A percentile compares a stretch with the other conserved stretches of the same genome.
phyloP scores from a whole-genome alignment of 2,113 vertebrate species.

The Steatornis caripensis region DNA sequence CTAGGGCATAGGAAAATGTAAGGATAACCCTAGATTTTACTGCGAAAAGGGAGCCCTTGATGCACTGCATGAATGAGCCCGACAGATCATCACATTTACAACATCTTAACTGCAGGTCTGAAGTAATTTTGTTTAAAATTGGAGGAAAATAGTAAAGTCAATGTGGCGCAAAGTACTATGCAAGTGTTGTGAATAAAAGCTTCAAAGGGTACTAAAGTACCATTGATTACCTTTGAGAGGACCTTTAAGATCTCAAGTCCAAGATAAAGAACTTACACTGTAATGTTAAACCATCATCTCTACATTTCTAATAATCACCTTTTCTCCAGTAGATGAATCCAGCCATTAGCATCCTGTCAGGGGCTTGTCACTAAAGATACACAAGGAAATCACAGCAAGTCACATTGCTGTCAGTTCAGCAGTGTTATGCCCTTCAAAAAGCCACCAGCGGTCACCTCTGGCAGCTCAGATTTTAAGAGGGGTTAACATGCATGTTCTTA shows the following conservation, averaged over 20 bases:
- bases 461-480: not conserved
- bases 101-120: conserved; percentile 15
- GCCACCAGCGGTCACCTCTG: not conserved
- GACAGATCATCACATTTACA: conserved; percentile 1
- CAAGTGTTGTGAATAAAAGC: conserved; percentile 48
- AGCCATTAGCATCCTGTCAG: not conserved
- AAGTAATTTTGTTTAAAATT: conserved; percentile 31
- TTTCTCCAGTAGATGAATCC: not conserved
- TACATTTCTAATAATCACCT: not conserved
- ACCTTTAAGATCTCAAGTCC: conserved; percentile 24
- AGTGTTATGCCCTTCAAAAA: not conserved
- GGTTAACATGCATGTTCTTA: not conserved
- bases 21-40: not conserved
- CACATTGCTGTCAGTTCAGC: not conserved
- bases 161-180: conserved; percentile 19
- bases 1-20: not conserved
- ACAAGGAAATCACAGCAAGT: not conserved
- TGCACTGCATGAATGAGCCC: not conserved
- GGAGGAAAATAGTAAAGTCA: conserved; percentile 51
- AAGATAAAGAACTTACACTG: not conserved
- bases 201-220: conserved; percentile 56
- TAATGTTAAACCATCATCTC: conserved; percentile 27
- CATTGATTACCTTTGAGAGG: conserved; percentile 55
- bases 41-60: not conserved
- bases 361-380: not conserved